phyloP scores from a whole-genome alignment of 30 jellyfish, hydroid and myxozoan genomes.

The Hydractinia symbiolongicarpus region DNA sequence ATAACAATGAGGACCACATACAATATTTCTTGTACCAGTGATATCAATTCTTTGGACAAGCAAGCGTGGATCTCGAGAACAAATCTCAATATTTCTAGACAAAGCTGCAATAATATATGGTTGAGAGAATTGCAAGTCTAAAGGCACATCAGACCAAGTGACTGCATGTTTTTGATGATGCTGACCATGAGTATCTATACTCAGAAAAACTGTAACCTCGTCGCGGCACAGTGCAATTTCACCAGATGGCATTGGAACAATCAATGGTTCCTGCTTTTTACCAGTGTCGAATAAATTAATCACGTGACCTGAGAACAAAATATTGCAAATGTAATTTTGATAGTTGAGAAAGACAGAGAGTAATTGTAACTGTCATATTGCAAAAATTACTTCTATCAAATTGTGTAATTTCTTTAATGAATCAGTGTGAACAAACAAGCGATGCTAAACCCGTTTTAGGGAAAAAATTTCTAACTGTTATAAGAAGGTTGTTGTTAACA shows the following conservation, averaged over 20 bases:
- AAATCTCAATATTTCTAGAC: constrained; percentile 64
- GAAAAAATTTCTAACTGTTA: no score
- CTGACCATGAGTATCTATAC: constrained; percentile 44
- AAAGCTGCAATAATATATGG: constrained; percentile 79
- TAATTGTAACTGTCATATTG: no score
- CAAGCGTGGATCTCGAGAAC: constrained; percentile 77
- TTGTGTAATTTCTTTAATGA: no score
- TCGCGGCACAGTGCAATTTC: constrained; percentile 79
- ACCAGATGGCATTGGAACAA: constrained; percentile 58
- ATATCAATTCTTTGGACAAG: constrained; percentile 64
- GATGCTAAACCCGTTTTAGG: no score
- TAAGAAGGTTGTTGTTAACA: no score
- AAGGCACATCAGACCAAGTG: constrained; percentile 93
- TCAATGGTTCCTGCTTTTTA: constrained; percentile 65
- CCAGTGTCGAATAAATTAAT: constrained; percentile 79
- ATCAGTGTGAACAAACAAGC: no score
- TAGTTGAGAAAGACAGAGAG: not conserved
- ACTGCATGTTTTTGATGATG: constrained; percentile 66
- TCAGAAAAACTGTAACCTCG: constrained; percentile 73
- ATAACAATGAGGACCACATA: constrained; percentile 42
- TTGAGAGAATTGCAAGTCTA: constrained; percentile 35
- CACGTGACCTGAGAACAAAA: constrained; percentile 29
- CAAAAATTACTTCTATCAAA: no score
- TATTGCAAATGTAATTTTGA: not conserved
- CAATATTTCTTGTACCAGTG: constrained; percentile 42